Conservation (phyloP, 2,888 invertebrate species). For the Clanis bilineata region DNA sequence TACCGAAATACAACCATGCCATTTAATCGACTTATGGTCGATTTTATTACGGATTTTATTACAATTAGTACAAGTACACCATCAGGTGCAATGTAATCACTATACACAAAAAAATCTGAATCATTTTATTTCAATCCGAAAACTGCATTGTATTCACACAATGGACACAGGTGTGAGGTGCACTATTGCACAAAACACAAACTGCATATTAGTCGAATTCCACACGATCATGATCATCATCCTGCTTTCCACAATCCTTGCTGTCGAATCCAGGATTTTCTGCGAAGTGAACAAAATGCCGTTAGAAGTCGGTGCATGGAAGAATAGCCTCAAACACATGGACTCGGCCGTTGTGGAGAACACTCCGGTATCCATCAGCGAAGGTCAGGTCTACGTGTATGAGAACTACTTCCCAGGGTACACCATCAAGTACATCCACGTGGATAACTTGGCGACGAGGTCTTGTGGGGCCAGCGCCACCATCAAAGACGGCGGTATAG, state of each 20-base stretch:
- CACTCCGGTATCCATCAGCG: slow-evolving; percentile 51
- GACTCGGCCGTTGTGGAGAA: slow-evolving; percentile 66
- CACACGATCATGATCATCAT: not conserved
- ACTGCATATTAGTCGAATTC: not conserved
- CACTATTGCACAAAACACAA: slow-evolving; percentile 19
- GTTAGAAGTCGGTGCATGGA: slow-evolving; percentile 62
- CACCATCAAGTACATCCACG: slow-evolving; percentile 61
- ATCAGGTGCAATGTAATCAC: no score
- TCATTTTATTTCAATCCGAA: not conserved
- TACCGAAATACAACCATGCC: no score
- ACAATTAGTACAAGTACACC: no score
- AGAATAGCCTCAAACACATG: slow-evolving; percentile 46
- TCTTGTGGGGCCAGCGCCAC: slow-evolving; percentile 62
- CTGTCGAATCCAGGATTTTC: slow-evolving; percentile 38
- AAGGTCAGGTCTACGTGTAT: slow-evolving; percentile 68
- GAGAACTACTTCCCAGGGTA: slow-evolving; percentile 63
- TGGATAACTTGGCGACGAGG: slow-evolving; percentile 62
- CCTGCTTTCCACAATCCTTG: not conserved
- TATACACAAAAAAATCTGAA: no score
- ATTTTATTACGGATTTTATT: no score
- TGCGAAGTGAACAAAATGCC: slow-evolving; percentile 57
- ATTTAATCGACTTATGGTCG: no score
- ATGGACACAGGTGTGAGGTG: slow-evolving; percentile 25
- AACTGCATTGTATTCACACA: slow-evolving; percentile 29
- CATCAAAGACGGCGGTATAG: slow-evolving; percentile 59